Evolutionary conservation across 1,140 invertebrate genomes (phyloP).

Genomic region (Geopemphigus sp.): DNA sequence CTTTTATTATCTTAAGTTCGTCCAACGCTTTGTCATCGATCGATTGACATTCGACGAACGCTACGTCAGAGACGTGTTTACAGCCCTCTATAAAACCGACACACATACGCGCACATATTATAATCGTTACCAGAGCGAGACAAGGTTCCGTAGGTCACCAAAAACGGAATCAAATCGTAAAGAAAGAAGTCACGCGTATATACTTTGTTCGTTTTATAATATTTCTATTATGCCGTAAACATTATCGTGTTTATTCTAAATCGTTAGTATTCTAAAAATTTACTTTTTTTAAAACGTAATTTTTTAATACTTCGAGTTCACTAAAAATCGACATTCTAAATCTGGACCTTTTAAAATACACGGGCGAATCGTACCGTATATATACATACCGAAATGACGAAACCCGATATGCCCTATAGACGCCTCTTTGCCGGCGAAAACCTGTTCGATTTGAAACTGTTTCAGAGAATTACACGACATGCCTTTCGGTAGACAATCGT

Average conservation of each 20-base stretch:
- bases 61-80: background rate
- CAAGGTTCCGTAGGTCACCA: too few species aligned
- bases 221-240: too few species aligned
- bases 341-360: too few species aligned
- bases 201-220: too few species aligned
- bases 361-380: conserved; percentile 37
- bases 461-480: conserved; percentile 54
- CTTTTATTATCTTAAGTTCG: background rate
- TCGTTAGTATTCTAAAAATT: background rate
- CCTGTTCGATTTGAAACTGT: conserved; percentile 63
- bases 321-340: background rate
- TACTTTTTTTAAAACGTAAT: background rate
- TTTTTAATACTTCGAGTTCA: too few species aligned
- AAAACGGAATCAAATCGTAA: too few species aligned
- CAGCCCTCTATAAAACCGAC: background rate
- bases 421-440: conserved; percentile 71
- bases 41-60: background rate
- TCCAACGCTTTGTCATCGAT: background rate
- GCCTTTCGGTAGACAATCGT: conserved; percentile 64
- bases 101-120: background rate
- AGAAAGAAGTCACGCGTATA: too few species aligned
- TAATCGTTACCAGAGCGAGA: background rate
- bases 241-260: too few species aligned
- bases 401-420: conserved; percentile 77
- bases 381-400: conserved; percentile 67